Base-by-base conservation (phyloP, 2,888 invertebrate species). In the Caenorhabditis virilis region DNA sequence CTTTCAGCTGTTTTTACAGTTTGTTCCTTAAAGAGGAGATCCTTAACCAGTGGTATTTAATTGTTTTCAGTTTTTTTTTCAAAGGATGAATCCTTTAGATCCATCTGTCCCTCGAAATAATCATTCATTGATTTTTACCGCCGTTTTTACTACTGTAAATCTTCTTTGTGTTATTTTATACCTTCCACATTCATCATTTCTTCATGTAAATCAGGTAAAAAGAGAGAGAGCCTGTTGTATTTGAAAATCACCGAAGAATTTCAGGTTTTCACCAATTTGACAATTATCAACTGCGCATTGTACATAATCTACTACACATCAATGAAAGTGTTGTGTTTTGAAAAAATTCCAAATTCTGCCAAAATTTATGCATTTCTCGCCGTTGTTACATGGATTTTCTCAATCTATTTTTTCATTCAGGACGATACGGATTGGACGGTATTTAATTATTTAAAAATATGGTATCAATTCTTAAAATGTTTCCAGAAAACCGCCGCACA, bases 361-460 rank as follows among this genome's bases (percentile, higher is more conserved):
- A 39, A 41, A 6, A 7, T 58, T 9, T 39, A 18, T 15, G 63
- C 58, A 13, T 26, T 11, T 15, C 30, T 54, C 4, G 42, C 58
- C 0, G 3, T 58, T 1, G 0, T 53, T 9, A 41, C 26, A 18
- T 64, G 63, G 63, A 13, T 36, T 5, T 2, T 42, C 2, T 54
- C 58, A 9, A 46, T 36, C 11, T 39, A 25, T 4, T 58, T 54
- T 43, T 64, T 58, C 39, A 43, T 58, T 20, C 50, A 50, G 41
- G 58, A 58, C 25, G 58, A 47, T 9, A 64, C 50, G 2, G 63
- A 64, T 38, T 64, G 63, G 63, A 64, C 57, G 53, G 63, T 63
- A 16, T 30, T 35, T 15, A 36, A 18, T 36, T 55, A 51, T 38
- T 6, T 9, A 25, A 20, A 7, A 20, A 20, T 39, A 15, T 36